Evolutionary conservation across 2,113 vertebrate genomes (phyloP).

Genomic region (Syrmaticus mikado): DNA sequence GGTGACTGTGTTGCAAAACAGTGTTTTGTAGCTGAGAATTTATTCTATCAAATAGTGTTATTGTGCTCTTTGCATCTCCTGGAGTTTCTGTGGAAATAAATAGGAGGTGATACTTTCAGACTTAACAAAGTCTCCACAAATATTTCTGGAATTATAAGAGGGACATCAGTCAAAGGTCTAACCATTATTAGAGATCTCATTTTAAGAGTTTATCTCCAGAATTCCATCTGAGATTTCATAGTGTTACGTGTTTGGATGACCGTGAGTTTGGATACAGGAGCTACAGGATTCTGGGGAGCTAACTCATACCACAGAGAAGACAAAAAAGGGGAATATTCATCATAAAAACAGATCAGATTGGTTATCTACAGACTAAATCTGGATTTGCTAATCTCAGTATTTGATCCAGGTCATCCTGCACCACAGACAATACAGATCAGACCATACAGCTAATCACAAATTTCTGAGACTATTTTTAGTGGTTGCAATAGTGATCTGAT

Average conservation of each 20-base stretch:
- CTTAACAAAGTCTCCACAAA: not conserved
- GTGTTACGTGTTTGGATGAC: not conserved
- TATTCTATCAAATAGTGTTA: too few species aligned
- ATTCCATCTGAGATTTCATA: not conserved
- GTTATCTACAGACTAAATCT: not conserved
- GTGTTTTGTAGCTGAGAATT: too few species aligned
- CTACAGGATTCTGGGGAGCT: not conserved
- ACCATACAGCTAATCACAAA: not conserved
- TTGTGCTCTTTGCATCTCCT: too few species aligned
- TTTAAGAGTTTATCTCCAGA: not conserved
- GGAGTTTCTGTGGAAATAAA: too few species aligned
- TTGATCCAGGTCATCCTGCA: not conserved
- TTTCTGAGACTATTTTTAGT: slow-evolving; percentile 24
- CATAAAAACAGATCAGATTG: not conserved
- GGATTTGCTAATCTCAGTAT: not conserved
- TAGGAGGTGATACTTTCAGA: too few species aligned
- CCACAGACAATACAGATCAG: not conserved
- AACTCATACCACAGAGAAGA: not conserved
- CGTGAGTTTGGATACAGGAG: not conserved
- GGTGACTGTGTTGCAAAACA: too few species aligned
- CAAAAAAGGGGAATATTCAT: not conserved
- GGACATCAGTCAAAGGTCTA: not conserved
- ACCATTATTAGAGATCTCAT: not conserved
- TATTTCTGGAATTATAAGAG: not conserved
- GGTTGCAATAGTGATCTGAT: slow-evolving; percentile 18